phyloP scores from a whole-genome alignment of 2,888 invertebrate species.

The Trichopoda pennipes region DNA sequence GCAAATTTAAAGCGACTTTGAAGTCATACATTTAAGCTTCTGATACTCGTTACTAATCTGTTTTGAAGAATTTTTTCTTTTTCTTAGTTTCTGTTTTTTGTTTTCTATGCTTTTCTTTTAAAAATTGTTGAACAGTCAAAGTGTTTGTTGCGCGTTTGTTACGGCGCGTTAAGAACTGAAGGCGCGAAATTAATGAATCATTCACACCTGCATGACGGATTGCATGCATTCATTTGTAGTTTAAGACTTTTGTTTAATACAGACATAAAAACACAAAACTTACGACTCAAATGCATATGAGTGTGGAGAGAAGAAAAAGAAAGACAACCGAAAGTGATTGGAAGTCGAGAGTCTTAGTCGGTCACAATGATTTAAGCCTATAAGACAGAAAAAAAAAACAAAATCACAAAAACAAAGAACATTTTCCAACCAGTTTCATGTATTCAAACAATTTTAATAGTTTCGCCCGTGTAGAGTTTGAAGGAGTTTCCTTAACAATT shows the following conservation, averaged over 20 bases:
- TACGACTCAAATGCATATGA: neutral
- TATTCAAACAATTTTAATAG: slow-evolving; percentile 64
- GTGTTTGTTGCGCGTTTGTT: slow-evolving; percentile 59
- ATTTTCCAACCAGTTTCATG: neutral
- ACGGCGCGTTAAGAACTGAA: slow-evolving; percentile 72
- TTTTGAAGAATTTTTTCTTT: slow-evolving; percentile 42
- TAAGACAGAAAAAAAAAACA: too few species aligned
- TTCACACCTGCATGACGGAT: slow-evolving; percentile 81
- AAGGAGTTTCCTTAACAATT: slow-evolving; percentile 78
- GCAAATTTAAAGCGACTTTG: neutral
- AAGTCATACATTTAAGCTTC: slow-evolving; percentile 8
- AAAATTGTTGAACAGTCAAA: slow-evolving; percentile 43
- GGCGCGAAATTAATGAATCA: slow-evolving; percentile 81
- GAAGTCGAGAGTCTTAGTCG: slow-evolving; percentile 66
- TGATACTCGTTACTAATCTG: slow-evolving; percentile 56
- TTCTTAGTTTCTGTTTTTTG: slow-evolving; percentile 1
- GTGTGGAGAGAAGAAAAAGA: neutral
- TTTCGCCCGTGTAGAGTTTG: slow-evolving; percentile 46
- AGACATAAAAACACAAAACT: slow-evolving; percentile 41
- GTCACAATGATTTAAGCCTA: neutral
- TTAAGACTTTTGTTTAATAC: slow-evolving; percentile 50
- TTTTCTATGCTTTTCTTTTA: slow-evolving; percentile 27
- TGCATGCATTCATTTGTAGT: slow-evolving; percentile 71
- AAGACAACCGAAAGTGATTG: slow-evolving; percentile 63
- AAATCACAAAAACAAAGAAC: neutral